Percentiles rank a stretch among this genome's conserved stretches.
Conservation (phyloP, 2,888 invertebrate genomes). For the Tineola bisselliella region DNA sequence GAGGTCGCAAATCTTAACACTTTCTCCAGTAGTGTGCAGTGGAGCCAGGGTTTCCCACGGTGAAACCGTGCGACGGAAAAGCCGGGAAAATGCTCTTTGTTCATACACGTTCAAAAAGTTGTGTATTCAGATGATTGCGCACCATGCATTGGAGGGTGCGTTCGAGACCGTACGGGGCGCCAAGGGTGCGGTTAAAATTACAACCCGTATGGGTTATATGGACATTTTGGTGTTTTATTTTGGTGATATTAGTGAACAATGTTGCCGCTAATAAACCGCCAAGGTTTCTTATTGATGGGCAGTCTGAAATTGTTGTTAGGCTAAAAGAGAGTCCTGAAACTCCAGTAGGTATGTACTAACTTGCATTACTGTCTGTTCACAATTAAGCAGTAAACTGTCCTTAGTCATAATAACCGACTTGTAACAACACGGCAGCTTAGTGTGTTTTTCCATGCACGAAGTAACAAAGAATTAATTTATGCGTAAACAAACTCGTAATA, state of each 20-base stretch:
- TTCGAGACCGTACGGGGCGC: constrained; percentile 18
- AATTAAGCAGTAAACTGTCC: constrained; percentile 20
- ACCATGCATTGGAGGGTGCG: constrained; percentile 35
- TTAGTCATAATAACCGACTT: constrained; percentile 21
- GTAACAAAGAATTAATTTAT: not conserved
- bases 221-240: constrained; percentile 4
- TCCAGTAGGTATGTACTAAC: constrained; percentile 76
- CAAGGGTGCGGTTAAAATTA: constrained; percentile 50
- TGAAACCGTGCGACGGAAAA: constrained; percentile 54
- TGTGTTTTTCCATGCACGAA: constrained; percentile 3
- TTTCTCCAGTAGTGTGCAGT: constrained; percentile 12
- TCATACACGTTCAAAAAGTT: constrained; percentile 28
- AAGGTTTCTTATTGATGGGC: constrained; percentile 86
- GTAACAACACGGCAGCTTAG: constrained; percentile 7
- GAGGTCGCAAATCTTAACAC: constrained; percentile 30
- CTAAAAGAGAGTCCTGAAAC: constrained; percentile 89
- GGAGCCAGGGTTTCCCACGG: constrained; percentile 31
- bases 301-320: constrained; percentile 90
- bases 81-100: constrained; percentile 48
- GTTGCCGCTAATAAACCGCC: constrained; percentile 78
- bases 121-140: constrained; percentile 43
- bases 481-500: not conserved
- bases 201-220: not conserved
- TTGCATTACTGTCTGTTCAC: constrained; percentile 14
- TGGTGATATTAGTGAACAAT: constrained; percentile 26